Percentiles rank a stretch among this genome's conserved stretches.
These are phyloP conservation scores for Atta colombica DNA, from an alignment of 1,140 invertebrate species.

Conservation along the genomic window DNA sequence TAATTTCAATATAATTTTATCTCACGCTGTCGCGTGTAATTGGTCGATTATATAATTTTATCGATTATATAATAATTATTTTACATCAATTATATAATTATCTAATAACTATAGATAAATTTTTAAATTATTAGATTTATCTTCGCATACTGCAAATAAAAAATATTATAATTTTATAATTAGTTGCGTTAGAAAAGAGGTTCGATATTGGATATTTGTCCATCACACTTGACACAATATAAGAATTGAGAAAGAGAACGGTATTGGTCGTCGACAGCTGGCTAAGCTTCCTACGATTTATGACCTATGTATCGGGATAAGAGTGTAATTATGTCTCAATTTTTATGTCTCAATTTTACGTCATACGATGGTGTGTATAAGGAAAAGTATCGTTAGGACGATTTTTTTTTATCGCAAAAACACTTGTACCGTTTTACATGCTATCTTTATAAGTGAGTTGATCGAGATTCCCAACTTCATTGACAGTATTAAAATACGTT, in stretches of 20 bases:
- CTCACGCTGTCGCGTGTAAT: neutral
- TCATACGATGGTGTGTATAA: neutral
- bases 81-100: too few species aligned
- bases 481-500: neutral
- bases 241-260: constrained; percentile 16
- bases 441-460: neutral
- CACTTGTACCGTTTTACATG: neutral
- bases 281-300: constrained; percentile 23
- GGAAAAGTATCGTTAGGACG: neutral
- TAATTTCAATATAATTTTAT: constrained; percentile 10
- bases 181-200: neutral
- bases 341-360: constrained; percentile 25
- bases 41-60: neutral
- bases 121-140: neutral
- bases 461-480: neutral
- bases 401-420: neutral
- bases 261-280: constrained; percentile 9
- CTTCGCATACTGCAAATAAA: neutral
- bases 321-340: neutral
- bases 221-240: neutral
- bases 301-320: constrained; percentile 18
- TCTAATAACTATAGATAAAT: neutral
- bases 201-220: constrained; percentile 1
- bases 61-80: too few species aligned
- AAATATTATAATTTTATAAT: neutral